phyloP scores from a whole-genome alignment of 2,113 vertebrate genomes.

The Numenius arquata region DNA sequence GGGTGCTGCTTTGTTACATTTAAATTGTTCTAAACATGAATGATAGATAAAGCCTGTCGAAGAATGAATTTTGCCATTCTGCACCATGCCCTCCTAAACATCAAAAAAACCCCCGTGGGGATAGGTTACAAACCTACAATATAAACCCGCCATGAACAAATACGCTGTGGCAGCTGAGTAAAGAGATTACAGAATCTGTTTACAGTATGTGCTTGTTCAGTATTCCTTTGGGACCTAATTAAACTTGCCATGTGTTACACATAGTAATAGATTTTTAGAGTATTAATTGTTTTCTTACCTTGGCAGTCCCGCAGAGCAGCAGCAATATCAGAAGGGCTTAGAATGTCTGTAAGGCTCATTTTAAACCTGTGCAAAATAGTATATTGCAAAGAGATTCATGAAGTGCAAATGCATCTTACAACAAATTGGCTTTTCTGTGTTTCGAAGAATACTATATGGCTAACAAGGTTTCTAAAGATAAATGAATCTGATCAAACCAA shows the following conservation, averaged over 20 bases:
- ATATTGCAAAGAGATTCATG: not conserved
- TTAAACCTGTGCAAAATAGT: conserved; percentile 73
- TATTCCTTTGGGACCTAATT: not conserved
- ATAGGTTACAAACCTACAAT: not conserved
- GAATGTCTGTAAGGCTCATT: conserved; percentile 92
- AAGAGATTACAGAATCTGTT: not conserved
- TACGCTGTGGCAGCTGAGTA: not conserved
- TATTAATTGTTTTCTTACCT: conserved; percentile 75
- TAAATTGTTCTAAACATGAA: not conserved
- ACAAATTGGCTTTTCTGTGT: not conserved
- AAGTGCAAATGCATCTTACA: not conserved
- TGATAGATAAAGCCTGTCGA: not conserved
- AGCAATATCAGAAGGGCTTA: conserved; percentile 88
- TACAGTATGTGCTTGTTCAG: not conserved
- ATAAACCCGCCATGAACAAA: not conserved
- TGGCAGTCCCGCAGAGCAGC: conserved; percentile 94
- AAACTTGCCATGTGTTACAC: not conserved
- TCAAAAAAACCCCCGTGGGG: not conserved
- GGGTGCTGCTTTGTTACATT: not conserved
- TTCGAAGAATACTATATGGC: not conserved
- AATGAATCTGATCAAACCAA: not conserved
- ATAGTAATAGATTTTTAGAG: not conserved
- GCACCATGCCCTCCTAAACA: not conserved
- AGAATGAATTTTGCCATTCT: not conserved
- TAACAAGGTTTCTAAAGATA: not conserved